Evolutionary conservation across 1,140 invertebrate genomes (phyloP).

Genomic region (Drosophila bifasciata): DNA sequence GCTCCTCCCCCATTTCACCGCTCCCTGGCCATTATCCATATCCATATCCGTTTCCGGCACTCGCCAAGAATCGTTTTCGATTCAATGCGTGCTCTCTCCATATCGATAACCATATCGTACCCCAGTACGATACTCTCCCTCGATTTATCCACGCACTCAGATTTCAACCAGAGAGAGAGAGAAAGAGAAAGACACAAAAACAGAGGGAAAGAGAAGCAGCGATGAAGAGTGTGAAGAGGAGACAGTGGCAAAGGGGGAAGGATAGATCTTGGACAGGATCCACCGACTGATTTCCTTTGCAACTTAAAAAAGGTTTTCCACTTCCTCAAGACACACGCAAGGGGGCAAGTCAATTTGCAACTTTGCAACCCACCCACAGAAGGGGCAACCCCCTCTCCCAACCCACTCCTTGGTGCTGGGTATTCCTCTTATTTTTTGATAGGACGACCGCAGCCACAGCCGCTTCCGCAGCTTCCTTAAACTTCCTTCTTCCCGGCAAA

Average conservation of each 20-base stretch:
- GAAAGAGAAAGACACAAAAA: background rate
- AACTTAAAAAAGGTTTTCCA: constrained; percentile 56
- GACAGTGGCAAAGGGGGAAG: no score
- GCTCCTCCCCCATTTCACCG: background rate
- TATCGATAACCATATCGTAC: constrained; percentile 51
- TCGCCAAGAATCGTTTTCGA: constrained; percentile 48
- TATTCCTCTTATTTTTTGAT: constrained; percentile 9
- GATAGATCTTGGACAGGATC: constrained; percentile 27
- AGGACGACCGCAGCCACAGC: constrained; percentile 27
- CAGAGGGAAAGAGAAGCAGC: background rate
- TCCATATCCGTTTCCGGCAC: constrained; percentile 70
- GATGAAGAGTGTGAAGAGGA: background rate
- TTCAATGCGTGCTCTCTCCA: constrained; percentile 54
- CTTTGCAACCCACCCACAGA: constrained; percentile 28
- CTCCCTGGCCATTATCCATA: constrained; percentile 25
- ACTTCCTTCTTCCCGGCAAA: constrained; percentile 54
- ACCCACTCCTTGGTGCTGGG: constrained; percentile 5
- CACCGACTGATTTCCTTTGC: constrained; percentile 41
- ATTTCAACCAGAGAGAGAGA: constrained; percentile 44
- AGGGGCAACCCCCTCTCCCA: no score
- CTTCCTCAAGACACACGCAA: constrained; percentile 11
- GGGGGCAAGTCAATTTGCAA: constrained; percentile 65
- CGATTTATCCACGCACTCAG: constrained; percentile 13
- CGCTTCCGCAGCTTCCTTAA: constrained; percentile 24
- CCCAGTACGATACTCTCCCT: constrained; percentile 1